Conservation (phyloP, 2,888 invertebrate species). For the Drosophila picticornis region DNA sequence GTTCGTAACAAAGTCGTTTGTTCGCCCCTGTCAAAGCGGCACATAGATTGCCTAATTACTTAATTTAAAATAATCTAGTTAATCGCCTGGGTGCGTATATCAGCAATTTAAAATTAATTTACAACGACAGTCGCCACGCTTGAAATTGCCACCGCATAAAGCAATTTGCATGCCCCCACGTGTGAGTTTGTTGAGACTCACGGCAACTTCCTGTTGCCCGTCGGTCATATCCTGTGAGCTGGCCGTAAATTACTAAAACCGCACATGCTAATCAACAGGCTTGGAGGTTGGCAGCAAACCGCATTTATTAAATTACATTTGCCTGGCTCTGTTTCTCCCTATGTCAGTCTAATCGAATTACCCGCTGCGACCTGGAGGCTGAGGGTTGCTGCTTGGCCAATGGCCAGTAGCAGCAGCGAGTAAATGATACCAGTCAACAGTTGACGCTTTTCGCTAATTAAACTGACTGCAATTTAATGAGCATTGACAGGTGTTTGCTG, state of each 20-base stretch:
- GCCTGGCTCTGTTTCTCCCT: slow-evolving; percentile 11
- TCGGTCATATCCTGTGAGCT: slow-evolving; percentile 69
- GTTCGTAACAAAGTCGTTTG: slow-evolving; percentile 69
- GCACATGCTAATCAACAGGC: slow-evolving; percentile 75
- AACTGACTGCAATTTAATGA: slow-evolving; percentile 50
- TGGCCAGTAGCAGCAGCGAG: slow-evolving; percentile 13
- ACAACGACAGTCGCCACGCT: slow-evolving; percentile 48
- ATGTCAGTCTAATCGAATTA: slow-evolving; percentile 60
- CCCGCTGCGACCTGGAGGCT: slow-evolving; percentile 23
- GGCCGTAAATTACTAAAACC: slow-evolving; percentile 69
- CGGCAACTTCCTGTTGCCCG: slow-evolving; percentile 65
- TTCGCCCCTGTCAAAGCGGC: slow-evolving; percentile 60
- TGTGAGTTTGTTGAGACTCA: slow-evolving; percentile 17
- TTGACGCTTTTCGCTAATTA: slow-evolving; percentile 59
- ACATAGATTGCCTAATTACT: slow-evolving; percentile 67
- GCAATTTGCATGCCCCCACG: slow-evolving; percentile 40
- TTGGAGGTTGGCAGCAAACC: slow-evolving; percentile 50
- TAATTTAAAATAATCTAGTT: slow-evolving; percentile 74
- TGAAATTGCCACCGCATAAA: slow-evolving; percentile 65
- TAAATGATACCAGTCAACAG: slow-evolving; percentile 47
- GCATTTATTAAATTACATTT: slow-evolving; percentile 80
- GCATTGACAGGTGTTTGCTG: slow-evolving; percentile 51
- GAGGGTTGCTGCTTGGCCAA: slow-evolving; percentile 24
- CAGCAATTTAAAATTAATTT: slow-evolving; percentile 77
- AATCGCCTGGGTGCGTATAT: slow-evolving; percentile 39